phyloP scores from a whole-genome alignment of 2,888 invertebrate species.

The Steinernema hermaphroditum region DNA sequence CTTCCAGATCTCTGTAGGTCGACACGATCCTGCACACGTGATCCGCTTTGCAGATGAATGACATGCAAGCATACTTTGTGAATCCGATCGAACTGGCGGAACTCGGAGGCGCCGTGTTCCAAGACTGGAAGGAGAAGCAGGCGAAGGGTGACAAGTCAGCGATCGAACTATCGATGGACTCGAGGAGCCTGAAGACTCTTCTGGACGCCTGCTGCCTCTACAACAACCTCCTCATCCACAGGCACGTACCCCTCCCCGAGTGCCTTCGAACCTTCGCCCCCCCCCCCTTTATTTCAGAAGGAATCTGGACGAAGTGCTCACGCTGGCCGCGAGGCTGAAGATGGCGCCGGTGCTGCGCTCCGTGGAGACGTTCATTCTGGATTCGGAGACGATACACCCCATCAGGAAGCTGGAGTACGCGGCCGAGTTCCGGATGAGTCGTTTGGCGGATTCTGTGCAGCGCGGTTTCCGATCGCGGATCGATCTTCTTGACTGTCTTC shows the following conservation, averaged over 20 bases:
- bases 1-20: not conserved
- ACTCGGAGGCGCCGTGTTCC: conserved; percentile 50
- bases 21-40: not conserved
- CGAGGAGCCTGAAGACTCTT: conserved; percentile 34
- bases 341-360: conserved; percentile 48
- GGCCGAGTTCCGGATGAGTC: conserved; percentile 32
- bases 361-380: conserved; percentile 49
- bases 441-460: conserved; percentile 33
- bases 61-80: conserved; percentile 43
- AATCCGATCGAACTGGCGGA: conserved; percentile 46
- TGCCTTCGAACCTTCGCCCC: conserved; percentile 7
- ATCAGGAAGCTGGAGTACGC: conserved; percentile 52
- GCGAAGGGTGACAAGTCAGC: conserved; percentile 42
- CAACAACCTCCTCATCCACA: conserved; percentile 49
- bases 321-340: conserved; percentile 43
- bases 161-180: conserved; percentile 50
- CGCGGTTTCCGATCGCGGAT: conserved; percentile 20
- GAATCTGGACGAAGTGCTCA: conserved; percentile 46
- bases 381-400: conserved; percentile 46
- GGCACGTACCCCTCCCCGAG: conserved; percentile 33
- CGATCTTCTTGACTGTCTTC: conserved; percentile 30
- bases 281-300: conserved; percentile 35
- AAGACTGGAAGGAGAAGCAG: conserved; percentile 49
- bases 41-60: not conserved
- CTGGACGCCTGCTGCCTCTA: conserved; percentile 52